Percentiles rank a stretch among this genome's conserved stretches.
phyloP scores from a whole-genome alignment of 2,113 vertebrate species.

The Trogon surrucura region DNA sequence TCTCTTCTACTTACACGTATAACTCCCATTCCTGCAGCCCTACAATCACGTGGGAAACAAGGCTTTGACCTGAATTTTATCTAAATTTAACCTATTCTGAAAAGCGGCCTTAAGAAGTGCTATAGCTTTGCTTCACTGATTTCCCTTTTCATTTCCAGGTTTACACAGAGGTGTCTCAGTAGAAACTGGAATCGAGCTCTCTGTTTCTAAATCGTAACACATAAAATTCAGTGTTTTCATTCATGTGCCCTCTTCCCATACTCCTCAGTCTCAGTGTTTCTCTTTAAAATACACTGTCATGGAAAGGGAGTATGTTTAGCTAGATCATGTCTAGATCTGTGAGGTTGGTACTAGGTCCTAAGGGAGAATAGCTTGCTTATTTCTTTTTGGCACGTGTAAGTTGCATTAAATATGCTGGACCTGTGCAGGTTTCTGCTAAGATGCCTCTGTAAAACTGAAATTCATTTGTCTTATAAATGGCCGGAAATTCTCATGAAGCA shows the following conservation, averaged over 20 bases:
- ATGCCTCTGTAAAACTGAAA: not conserved
- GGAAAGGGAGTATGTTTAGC: not conserved
- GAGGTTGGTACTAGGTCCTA: not conserved
- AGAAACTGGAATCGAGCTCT: not conserved
- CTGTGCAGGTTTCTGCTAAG: conserved; percentile 1
- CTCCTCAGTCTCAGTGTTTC: not conserved
- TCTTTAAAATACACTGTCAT: not conserved
- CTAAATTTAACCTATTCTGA: not conserved
- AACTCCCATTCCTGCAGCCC: not conserved
- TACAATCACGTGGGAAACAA: not conserved
- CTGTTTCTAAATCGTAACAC: not conserved
- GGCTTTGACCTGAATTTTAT: not conserved
- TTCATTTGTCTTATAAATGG: conserved; percentile 9
- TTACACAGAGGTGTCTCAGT: not conserved
- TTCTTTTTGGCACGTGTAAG: not conserved
- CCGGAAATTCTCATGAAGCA: not conserved
- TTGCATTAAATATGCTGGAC: not conserved
- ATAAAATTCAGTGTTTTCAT: not conserved
- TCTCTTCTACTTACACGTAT: not conserved
- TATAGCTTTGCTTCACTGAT: not conserved
- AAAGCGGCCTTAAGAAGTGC: not conserved
- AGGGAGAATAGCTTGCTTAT: not conserved
- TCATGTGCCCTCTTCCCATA: not conserved
- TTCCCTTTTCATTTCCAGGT: not conserved
- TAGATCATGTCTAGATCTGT: not conserved